Evolutionary conservation across 2,888 invertebrate species (phyloP), one percentile per base, ranked within the genome.

Genomic region (Mythimna ferrago): DNA sequence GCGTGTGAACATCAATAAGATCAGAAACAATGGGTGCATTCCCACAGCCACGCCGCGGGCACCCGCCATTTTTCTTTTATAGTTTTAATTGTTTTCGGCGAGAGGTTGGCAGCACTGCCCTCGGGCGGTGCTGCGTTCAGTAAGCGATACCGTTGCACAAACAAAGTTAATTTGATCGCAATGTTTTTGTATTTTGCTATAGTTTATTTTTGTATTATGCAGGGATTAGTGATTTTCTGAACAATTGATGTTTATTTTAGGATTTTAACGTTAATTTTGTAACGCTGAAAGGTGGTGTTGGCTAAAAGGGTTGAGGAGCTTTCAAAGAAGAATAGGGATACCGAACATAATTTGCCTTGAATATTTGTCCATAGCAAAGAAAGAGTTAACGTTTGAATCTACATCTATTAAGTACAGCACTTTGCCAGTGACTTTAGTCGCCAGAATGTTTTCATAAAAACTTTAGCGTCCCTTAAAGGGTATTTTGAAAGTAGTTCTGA

Each of bases 61-160:
- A 87, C 84, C 78, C 78, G 78, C 85, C 75, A 83, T 84, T 89
- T 90, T 88, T 88, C 89, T 90, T 91, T 92, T 90, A 91, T 90
- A 88, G 88, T 89, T 89, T 90, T 95, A 94, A 95, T 96, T 95
- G 95, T 95, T 95, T 94, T 93, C 88, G 89, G 92, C 88, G 87
- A 89, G 93, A 94, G 94, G 94, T 89, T 90, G 93, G 91, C 90
- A 89, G 92, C 86, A 86, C 87, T 86, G 93, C 94, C 95, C 91
- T 86, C 89, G 89, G 95, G 94, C 93, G 92, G 80, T 61, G 67
- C 73, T 82, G 76, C 78, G 82, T 70, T 85, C 87, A 81, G 87
- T 87, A 88, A 90, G 81, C 87, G 88, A 89, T 90, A 89, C 90
- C 88, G 88, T 88, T 88, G 86, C 88, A 86, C 87, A 89, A 90